These are phyloP conservation scores for Babylonia areolata DNA, from an alignment of 1,140 invertebrate species.

Conservation along the genomic window DNA sequence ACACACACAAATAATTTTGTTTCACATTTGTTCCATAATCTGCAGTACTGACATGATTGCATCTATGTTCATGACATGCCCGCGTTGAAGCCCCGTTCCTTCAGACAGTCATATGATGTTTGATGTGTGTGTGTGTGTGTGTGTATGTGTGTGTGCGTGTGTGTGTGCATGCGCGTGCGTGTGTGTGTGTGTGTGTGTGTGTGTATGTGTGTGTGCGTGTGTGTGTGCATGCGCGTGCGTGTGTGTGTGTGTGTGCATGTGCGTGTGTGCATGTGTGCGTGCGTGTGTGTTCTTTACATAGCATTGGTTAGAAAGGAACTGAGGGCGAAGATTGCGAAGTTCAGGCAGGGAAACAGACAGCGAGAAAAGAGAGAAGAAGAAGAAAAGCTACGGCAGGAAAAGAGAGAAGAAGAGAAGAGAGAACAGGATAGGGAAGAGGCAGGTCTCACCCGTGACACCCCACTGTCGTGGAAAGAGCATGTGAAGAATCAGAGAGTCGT, in stretches of 20 bases:
- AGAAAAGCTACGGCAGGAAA: neutral
- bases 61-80: too few relatives aligned
- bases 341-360: neutral
- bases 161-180: neutral
- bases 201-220: neutral
- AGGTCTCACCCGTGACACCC: too few relatives aligned
- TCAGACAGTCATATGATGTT: too few relatives aligned
- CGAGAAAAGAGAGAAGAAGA: neutral
- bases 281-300: neutral
- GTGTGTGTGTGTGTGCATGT: neutral
- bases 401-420: too few relatives aligned
- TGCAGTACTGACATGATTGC: too few relatives aligned
- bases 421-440: too few relatives aligned
- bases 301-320: neutral
- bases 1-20: too few relatives aligned
- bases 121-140: too few relatives aligned
- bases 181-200: constrained; percentile 14
- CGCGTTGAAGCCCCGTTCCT: too few relatives aligned
- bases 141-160: neutral
- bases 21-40: too few relatives aligned
- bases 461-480: too few relatives aligned
- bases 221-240: neutral
- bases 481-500: too few relatives aligned
- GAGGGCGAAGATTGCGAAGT: neutral
- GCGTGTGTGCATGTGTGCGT: neutral